Evolutionary conservation across 2,113 vertebrate species (phyloP).

Genomic region (Meriones unguiculatus): DNA sequence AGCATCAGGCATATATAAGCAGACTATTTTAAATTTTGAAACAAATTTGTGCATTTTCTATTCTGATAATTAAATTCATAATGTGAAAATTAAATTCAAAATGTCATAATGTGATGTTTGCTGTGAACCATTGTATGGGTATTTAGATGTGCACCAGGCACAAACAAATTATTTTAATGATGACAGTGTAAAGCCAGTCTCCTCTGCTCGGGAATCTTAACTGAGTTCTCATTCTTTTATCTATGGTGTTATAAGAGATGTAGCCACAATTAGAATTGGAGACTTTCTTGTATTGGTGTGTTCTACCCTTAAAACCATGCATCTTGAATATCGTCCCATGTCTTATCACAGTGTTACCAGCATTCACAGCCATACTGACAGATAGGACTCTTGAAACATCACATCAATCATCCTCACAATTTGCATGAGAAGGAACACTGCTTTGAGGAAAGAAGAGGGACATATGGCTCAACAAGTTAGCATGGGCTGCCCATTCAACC

Average conservation of each 20-base stretch:
- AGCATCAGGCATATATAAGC: neutral
- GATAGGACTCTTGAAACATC: neutral
- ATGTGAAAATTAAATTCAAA: slow-evolving; percentile 25
- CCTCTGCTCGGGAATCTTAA: neutral
- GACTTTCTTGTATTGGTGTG: neutral
- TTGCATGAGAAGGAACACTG: neutral
- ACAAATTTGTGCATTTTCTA: slow-evolving; percentile 5
- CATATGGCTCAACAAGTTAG: slow-evolving; percentile 61
- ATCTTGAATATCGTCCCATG: neutral
- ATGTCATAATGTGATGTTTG: neutral
- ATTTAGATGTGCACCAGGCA: neutral
- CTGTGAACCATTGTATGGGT: neutral
- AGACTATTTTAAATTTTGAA: slow-evolving; percentile 17
- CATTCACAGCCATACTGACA: slow-evolving; percentile 2
- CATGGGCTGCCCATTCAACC: slow-evolving; percentile 60
- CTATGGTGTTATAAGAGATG: neutral
- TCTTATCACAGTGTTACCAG: neutral
- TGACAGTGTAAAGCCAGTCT: neutral
- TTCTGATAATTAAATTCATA: slow-evolving; percentile 44
- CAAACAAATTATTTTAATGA: neutral
- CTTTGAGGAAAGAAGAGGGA: neutral
- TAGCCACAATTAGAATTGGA: neutral
- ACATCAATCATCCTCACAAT: neutral
- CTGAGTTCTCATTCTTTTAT: neutral
- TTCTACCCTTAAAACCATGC: neutral